Percentiles rank a stretch among this genome's conserved stretches.
Conservation (phyloP, 2,113 vertebrate species). For the Myiozetetes cayanensis region DNA sequence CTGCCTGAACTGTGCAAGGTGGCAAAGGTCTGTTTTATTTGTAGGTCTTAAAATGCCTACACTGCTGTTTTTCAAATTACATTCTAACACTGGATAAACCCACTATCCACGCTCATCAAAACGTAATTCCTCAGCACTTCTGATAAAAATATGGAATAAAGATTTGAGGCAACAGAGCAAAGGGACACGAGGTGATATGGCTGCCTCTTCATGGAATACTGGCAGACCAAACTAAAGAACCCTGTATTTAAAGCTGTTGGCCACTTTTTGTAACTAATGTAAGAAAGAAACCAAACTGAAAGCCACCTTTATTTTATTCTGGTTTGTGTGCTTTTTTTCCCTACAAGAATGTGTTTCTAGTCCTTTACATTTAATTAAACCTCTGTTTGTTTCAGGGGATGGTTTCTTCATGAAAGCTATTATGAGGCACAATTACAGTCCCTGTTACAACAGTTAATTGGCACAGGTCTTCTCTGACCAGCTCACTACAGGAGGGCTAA, state of each 20-base stretch:
- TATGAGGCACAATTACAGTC: background rate
- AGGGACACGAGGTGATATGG: background rate
- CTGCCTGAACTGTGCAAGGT: background rate
- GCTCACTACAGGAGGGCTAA: background rate
- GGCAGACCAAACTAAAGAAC: background rate
- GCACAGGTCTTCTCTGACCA: background rate
- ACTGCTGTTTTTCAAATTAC: background rate
- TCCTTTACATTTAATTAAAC: background rate
- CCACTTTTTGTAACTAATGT: background rate
- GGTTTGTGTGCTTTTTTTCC: background rate
- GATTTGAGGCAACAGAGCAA: background rate
- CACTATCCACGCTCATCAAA: background rate
- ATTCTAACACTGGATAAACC: background rate
- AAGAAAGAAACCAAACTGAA: background rate
- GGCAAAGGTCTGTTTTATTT: background rate
- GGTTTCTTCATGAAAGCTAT: background rate
- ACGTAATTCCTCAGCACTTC: background rate
- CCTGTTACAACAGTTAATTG: background rate
- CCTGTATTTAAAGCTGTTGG: background rate
- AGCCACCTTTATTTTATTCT: background rate
- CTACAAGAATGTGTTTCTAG: background rate
- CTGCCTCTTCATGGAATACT: background rate
- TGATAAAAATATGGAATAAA: background rate
- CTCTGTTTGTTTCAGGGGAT: background rate
- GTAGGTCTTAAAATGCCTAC: background rate